Conservation (phyloP, 2,888 invertebrate genomes). For the Troilus luridus region DNA sequence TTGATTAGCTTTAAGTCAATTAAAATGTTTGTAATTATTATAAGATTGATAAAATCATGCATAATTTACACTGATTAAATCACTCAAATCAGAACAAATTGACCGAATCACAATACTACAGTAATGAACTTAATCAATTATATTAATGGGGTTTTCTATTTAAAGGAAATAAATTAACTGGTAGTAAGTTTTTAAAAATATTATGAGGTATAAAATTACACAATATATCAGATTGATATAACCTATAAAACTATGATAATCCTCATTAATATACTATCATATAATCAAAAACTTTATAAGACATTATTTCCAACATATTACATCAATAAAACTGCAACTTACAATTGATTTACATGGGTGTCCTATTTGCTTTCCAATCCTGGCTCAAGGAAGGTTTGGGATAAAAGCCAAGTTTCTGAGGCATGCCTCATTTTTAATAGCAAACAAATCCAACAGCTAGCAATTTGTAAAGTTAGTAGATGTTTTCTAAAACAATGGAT, state of each 20-base stretch:
- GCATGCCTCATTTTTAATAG: slow-evolving; percentile 55
- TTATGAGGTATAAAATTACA: neutral
- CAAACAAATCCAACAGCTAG: slow-evolving; percentile 48
- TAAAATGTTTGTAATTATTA: neutral
- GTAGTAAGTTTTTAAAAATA: neutral
- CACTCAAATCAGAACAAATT: neutral
- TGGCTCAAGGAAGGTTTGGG: slow-evolving; percentile 50
- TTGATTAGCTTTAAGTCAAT: neutral
- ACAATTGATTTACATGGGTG: slow-evolving; percentile 54
- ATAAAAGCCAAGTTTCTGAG: slow-evolving; percentile 55
- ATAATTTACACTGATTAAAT: too few relatives aligned
- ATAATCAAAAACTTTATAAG: neutral
- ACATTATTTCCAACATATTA: neutral
- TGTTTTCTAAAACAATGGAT: slow-evolving; percentile 41
- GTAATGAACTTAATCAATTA: neutral
- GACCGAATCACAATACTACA: neutral
- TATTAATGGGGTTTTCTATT: neutral
- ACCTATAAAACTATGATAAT: neutral
- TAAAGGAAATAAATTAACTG: neutral
- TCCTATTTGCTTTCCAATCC: slow-evolving; percentile 47
- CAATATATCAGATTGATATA: slow-evolving; percentile 11
- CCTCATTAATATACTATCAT: neutral
- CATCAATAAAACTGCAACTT: slow-evolving; percentile 34
- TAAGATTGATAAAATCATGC: too few relatives aligned
- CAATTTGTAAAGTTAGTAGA: slow-evolving; percentile 30